Conservation (phyloP, 2,888 invertebrate genomes). For the Amaurobius ferox region DNA sequence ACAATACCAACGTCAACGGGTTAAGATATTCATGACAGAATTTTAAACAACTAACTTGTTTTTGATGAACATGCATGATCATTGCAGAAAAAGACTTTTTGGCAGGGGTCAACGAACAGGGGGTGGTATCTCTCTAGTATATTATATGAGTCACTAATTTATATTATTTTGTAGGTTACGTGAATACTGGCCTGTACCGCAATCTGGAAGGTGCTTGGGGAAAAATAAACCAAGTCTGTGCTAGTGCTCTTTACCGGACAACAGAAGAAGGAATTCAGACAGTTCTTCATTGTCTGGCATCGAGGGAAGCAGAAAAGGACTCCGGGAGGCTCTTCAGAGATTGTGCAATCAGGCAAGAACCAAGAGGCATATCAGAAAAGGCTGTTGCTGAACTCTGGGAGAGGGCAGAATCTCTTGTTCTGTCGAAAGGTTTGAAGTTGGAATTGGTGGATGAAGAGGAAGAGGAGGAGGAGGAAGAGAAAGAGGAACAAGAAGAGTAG, state of each 20-base stretch:
- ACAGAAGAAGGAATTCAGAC: slow-evolving; percentile 71
- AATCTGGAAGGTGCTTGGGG: slow-evolving; percentile 59
- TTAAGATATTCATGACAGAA: no score
- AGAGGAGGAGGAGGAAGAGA: slow-evolving; percentile 22
- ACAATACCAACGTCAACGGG: no score
- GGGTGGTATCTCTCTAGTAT: no score
- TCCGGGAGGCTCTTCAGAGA: slow-evolving; percentile 59
- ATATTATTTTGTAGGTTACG: no score
- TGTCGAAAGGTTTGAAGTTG: slow-evolving; percentile 58
- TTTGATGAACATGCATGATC: no score
- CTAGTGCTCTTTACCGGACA: slow-evolving; percentile 59
- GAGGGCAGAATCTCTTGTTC: slow-evolving; percentile 39
- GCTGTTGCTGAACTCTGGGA: slow-evolving; percentile 49
- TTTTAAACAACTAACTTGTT: no score
- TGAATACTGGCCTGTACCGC: slow-evolving; percentile 54
- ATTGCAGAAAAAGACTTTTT: no score
- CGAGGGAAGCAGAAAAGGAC: slow-evolving; percentile 49
- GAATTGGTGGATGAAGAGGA: slow-evolving; percentile 59
- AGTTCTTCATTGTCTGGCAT: slow-evolving; percentile 52
- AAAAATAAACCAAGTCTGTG: slow-evolving; percentile 54
- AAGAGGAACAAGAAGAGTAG: no score
- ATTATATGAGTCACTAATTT: no score
- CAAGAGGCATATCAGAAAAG: slow-evolving; percentile 60
- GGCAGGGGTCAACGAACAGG: no score
- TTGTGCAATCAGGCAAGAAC: slow-evolving; percentile 35